A percentile compares a stretch with the other conserved stretches of the same genome.
Evolutionary conservation across 2,797 vertebrate species (phyloP).

Genomic region (Oreochromis grahami): DNA sequence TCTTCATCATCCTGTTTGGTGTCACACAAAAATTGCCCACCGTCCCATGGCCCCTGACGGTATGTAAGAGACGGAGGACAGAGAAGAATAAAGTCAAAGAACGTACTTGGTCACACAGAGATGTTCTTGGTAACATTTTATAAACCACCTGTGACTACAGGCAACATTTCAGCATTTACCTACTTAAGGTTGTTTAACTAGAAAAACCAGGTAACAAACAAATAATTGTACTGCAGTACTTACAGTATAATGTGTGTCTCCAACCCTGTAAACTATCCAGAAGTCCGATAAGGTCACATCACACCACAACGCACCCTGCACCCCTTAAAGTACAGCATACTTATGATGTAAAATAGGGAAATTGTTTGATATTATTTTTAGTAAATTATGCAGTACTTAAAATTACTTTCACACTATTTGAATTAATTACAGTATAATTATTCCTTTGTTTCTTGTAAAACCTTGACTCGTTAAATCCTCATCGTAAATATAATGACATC

Average conservation of each 20-base stretch:
- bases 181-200: neutral
- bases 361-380: accelerated
- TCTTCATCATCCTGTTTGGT: constrained; percentile 77
- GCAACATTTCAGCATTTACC: accelerated
- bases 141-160: neutral
- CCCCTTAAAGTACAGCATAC: accelerated
- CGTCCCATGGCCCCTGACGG: constrained; percentile 85
- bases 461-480: neutral
- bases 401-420: neutral
- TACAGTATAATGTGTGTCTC: neutral
- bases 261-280: neutral
- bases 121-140: neutral
- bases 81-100: neutral
- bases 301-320: neutral
- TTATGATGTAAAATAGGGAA: neutral
- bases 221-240: neutral
- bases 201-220: neutral
- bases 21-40: constrained; percentile 59
- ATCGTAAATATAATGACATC: neutral
- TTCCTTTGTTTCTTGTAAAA: neutral
- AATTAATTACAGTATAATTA: neutral
- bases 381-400: neutral
- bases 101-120: neutral
- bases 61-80: constrained; percentile 45
- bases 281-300: too few species aligned